Evolutionary conservation across 2,113 vertebrate genomes (phyloP), one percentile per base, ranked within the genome.

Genomic region (Pterocles burchelli): DNA sequence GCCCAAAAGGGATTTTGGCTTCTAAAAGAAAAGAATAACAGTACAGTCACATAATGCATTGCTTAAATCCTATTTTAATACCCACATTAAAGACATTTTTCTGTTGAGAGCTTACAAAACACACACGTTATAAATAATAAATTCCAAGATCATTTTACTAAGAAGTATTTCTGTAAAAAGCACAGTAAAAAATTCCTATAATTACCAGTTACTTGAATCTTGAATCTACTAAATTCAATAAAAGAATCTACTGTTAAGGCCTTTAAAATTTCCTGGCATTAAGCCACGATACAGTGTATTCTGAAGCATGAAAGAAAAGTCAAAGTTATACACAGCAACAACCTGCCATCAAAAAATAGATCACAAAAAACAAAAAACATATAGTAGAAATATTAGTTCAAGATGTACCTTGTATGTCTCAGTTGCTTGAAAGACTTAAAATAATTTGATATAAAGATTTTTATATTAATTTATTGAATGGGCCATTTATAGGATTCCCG

Each of bases 1-100:
- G 90, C 98, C 97, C 88, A 99, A 94, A 20, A 99, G 97, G 55
- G 98, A 98, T 46, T 97, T 98, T 14, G 98, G 96, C 63, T 98
- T 98, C 99, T 99, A 77, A 52, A 97, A 67, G 43, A 74, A 25
- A 94, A 81, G 41, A 85, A 74, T n/a, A 61, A 89, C 70, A 93
- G 95, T 62, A 73, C 8, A 71, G 29, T 95, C 63, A 96, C 25
- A 80, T 33, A 86, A 58, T 14, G 9, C 16, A 73, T 55, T 62
- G 57, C 46, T 67, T 82, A 80, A 85, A 66, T n/a, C 28, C 22
- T 28, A 19, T 36, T 77, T 74, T 25, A 93, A 55, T 45, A 88
- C 19, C 15, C 41, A 58, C 21, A 61, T 41, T 74, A 77, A n/a
- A 77, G 18, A 5, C 4, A 77, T 21, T 85, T 76, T 77, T 67